These are phyloP conservation scores for Phyto melanocephala DNA, from an alignment of 2,888 invertebrate species.

Conservation along the genomic window DNA sequence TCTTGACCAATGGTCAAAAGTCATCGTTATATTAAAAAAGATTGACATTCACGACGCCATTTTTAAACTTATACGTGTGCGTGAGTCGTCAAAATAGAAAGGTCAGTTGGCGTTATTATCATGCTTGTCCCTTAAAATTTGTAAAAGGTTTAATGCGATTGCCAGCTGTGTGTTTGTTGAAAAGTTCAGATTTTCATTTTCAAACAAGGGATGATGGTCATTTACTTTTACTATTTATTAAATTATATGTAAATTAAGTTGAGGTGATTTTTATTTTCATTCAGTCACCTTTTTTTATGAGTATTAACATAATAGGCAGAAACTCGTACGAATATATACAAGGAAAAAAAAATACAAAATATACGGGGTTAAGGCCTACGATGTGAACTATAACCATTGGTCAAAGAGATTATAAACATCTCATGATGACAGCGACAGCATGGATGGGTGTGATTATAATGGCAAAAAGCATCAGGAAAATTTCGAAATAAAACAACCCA, in stretches of 20 bases:
- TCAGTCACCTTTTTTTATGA: conserved; percentile 4
- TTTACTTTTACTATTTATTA: conserved; percentile 42
- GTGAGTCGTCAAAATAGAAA: conserved; percentile 52
- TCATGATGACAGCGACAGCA: conserved; percentile 43
- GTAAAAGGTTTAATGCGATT: conserved; percentile 24
- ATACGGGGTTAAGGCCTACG: conserved; percentile 53
- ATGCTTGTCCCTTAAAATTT: conserved; percentile 69
- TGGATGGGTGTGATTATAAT: conserved; percentile 75
- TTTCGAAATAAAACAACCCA: conserved; percentile 76
- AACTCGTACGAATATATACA: neutral
- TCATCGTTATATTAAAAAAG: conserved; percentile 66
- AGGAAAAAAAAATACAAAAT: neutral
- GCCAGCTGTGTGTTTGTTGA: conserved; percentile 52
- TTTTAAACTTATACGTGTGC: conserved; percentile 63
- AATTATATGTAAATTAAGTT: conserved; percentile 62
- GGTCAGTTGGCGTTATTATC: conserved; percentile 77
- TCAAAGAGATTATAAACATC: conserved; percentile 61
- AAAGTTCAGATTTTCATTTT: conserved; percentile 5
- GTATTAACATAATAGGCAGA: neutral
- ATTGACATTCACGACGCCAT: conserved; percentile 69
- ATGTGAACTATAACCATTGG: conserved; percentile 59
- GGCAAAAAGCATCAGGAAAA: conserved; percentile 73
- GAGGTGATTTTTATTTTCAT: conserved; percentile 37
- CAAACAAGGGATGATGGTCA: conserved; percentile 53
- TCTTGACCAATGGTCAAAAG: conserved; percentile 77